Base-by-base conservation (phyloP, 2,113 vertebrate species). In the Butastur rufipennis region DNA sequence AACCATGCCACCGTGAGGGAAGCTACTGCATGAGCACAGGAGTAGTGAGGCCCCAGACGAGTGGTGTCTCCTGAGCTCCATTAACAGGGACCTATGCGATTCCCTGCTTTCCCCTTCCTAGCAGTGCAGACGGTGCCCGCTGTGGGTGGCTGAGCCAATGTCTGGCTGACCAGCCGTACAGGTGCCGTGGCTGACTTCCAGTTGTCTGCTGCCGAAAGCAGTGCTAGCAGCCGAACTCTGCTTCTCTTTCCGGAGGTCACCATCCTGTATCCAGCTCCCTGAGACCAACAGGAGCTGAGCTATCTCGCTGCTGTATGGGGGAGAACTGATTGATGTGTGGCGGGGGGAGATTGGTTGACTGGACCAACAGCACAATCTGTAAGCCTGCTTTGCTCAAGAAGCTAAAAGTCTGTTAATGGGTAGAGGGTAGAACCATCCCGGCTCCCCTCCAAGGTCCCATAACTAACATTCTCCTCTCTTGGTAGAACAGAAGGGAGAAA, bases 81-180 rank as follows among this genome's bases (percentile, higher is more conserved):
- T 4, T 13, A 14, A 73, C 1, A 1, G 13, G 23, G 26, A 22
- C 68, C 59, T 53, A 9, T 10, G 23, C 0, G 0, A 7, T 29
- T 7, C 58, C 45, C 25, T 65, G 16, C 43, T 85, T 27, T 65
- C 40, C 23, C 43, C 34, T 62, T 21, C 8, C 47, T 32, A 36
- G 34, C 52, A 43, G 32, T 4, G 27, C 11, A 29, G 32, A 36
- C 0, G 0, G 29, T 23, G 59, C 38, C 6, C 2, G 0, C 61
- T 26, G 36, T 13, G 26, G 9, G 26, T 2, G 4, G 36, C 53
- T 50, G 62, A 84, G 17, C 10, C 0, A 0, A 14, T 4, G 9
- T 42, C 50, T 18, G 55, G 5, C 55, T 1, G 1, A 6, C 36
- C 13, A 5, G n/a, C 52, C 9, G 0, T 4, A 34, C 0, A 0